Percentiles rank a stretch among this genome's conserved stretches.
phyloP scores from a whole-genome alignment of 1,140 invertebrate genomes.

The Cyclina sinensis region DNA sequence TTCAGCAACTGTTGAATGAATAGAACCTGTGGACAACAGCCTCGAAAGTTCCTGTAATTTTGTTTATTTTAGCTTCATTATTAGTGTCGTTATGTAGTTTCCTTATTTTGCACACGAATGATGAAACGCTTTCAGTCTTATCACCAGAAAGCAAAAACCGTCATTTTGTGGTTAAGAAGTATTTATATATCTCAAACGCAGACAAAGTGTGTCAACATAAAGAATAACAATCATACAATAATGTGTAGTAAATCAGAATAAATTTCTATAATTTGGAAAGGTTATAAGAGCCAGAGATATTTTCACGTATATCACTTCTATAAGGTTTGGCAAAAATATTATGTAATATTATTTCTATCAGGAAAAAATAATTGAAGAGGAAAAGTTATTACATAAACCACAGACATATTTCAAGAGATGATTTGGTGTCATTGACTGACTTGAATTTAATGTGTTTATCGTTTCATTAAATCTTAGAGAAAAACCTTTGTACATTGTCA shows the following conservation, averaged over 20 bases:
- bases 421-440: neutral
- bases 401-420: neutral
- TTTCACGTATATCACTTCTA: neutral
- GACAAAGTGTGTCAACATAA: neutral
- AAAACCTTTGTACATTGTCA: neutral
- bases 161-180: no score
- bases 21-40: neutral
- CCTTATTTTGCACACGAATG: neutral
- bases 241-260: neutral
- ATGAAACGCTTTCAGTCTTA: neutral
- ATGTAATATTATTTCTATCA: slow-evolving; percentile 1
- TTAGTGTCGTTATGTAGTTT: neutral
- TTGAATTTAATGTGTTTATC: slow-evolving; percentile 11
- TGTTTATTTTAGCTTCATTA: neutral
- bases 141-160: neutral
- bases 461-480: slow-evolving; percentile 18
- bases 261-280: neutral
- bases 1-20: neutral
- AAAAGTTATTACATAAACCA: neutral
- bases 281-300: neutral
- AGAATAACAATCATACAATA: neutral
- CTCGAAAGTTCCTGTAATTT: neutral
- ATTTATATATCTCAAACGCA: neutral
- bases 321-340: neutral
- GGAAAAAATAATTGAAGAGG: neutral